Percentiles rank a stretch among this genome's conserved stretches.
Conservation (phyloP, 2,113 vertebrate genomes). For the Speoplatyrhinus poulsoni region DNA sequence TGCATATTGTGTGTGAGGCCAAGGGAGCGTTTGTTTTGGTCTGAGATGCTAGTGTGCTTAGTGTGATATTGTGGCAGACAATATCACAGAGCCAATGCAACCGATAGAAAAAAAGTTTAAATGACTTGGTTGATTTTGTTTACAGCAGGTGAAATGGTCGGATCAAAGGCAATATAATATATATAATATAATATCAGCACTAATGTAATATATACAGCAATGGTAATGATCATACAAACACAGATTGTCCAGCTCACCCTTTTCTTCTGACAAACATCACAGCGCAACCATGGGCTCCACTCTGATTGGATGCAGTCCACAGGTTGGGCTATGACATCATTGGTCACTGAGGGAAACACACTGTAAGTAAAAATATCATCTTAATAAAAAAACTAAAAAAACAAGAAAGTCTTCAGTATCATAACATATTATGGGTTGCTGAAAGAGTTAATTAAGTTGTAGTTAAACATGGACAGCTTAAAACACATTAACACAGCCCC, state of each 20-base stretch:
- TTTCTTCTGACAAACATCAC: conserved; percentile 87
- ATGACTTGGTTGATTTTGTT: not conserved
- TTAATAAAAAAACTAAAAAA: not conserved
- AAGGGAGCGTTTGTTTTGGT: too few species aligned
- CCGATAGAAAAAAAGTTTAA: not conserved
- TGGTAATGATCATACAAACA: not conserved
- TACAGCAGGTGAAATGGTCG: too few species aligned
- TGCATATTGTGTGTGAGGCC: too few species aligned
- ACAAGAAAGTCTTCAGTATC: not conserved
- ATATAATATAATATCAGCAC: not conserved
- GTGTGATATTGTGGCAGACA: too few species aligned
- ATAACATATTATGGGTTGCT: not conserved
- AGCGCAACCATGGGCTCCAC: conserved; percentile 88
- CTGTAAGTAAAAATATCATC: conserved; percentile 21
- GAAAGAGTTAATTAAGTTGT: not conserved
- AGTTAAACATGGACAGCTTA: not conserved
- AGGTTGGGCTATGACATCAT: conserved; percentile 39
- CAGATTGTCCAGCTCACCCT: conserved; percentile 76
- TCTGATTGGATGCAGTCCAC: conserved; percentile 81
- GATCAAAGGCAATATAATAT: too few species aligned
- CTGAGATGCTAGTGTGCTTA: too few species aligned
- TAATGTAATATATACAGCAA: not conserved
- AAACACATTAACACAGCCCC: not conserved
- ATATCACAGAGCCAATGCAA: too few species aligned
- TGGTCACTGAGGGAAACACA: conserved; percentile 29